Percentiles rank a stretch among this genome's conserved stretches.
Conservation (phyloP, 2,113 vertebrate species). For the Brachypteracias leptosomus region DNA sequence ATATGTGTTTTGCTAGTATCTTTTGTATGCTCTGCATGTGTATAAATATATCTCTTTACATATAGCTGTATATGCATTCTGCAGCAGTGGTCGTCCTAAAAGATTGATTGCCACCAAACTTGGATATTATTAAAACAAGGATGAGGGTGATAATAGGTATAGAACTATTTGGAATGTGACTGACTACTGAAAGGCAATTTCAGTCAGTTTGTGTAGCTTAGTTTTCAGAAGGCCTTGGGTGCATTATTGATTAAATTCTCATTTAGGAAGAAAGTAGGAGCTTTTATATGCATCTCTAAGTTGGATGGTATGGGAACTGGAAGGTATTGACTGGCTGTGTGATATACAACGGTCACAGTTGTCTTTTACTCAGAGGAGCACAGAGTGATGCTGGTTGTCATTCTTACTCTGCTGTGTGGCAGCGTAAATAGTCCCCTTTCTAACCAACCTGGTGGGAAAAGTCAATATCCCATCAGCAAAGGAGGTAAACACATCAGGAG, state of each 20-base stretch:
- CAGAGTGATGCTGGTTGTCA: constrained; percentile 76
- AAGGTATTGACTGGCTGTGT: constrained; percentile 73
- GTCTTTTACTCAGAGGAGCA: constrained; percentile 74
- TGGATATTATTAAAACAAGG: not conserved
- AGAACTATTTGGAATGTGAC: not conserved
- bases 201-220: constrained; percentile 12
- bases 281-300: constrained; percentile 73
- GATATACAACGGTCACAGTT: constrained; percentile 71
- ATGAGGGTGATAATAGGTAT: not conserved
- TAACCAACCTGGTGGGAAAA: constrained; percentile 87
- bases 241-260: constrained; percentile 69
- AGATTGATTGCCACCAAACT: not conserved
- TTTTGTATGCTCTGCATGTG: not conserved
- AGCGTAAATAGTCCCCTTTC: constrained; percentile 84
- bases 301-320: constrained; percentile 55
- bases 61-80: not conserved
- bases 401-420: constrained; percentile 80
- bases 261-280: constrained; percentile 67
- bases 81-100: not conserved
- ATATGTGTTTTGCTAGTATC: not conserved
- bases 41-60: not conserved
- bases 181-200: not conserved
- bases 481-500: constrained; percentile 85
- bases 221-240: constrained; percentile 53
- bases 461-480: constrained; percentile 88